These are phyloP conservation scores for Mayetiola destructor DNA, from an alignment of 2,888 invertebrate species.

Conservation along the genomic window DNA sequence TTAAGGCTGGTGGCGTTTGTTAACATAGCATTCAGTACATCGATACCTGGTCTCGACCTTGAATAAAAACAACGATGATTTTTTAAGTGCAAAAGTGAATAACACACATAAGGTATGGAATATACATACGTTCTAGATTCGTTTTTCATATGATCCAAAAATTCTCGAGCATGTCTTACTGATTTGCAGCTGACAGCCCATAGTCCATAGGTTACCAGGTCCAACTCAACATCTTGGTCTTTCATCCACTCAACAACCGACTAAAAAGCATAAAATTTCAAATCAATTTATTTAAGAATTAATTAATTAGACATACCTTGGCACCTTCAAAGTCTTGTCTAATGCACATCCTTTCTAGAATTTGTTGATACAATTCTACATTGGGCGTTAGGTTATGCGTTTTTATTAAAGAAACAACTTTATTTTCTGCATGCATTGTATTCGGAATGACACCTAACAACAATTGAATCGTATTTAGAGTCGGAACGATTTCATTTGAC, in stretches of 20 bases:
- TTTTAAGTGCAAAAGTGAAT: constrained; percentile 13
- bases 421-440: constrained; percentile 50
- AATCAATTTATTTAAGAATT: neutral
- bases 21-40: constrained; percentile 64
- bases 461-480: constrained; percentile 64
- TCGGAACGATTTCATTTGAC: constrained; percentile 49
- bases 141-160: constrained; percentile 58
- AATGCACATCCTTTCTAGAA: constrained; percentile 66
- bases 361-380: constrained; percentile 69
- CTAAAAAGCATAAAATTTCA: neutral
- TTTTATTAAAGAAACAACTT: constrained; percentile 48
- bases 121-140: constrained; percentile 38
- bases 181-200: constrained; percentile 63
- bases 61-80: constrained; percentile 22
- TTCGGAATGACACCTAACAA: constrained; percentile 58
- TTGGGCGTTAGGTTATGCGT: constrained; percentile 48
- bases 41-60: constrained; percentile 49
- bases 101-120: neutral
- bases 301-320: constrained; percentile 38
- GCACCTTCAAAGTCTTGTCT: constrained; percentile 55
- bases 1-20: constrained; percentile 39
- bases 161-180: constrained; percentile 44
- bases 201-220: constrained; percentile 76
- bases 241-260: constrained; percentile 37
- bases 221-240: constrained; percentile 43